These are phyloP conservation scores for Turritopsis rubra DNA, from an alignment of 30 jellyfish, hydroid and myxozoan genomes.

Conservation along the genomic window DNA sequence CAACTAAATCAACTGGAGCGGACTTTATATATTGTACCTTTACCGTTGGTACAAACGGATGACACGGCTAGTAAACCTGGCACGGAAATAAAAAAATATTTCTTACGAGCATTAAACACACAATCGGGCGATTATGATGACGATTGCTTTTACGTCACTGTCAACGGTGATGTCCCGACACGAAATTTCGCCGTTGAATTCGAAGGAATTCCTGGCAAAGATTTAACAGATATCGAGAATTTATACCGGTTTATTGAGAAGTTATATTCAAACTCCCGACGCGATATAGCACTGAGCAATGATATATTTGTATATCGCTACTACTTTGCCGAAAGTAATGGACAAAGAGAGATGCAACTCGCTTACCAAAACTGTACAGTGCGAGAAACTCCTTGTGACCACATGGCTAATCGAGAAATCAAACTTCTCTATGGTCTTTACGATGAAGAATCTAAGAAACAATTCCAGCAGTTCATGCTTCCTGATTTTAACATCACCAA, in stretches of 20 bases:
- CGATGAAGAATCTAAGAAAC: not conserved
- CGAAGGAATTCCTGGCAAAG: not conserved
- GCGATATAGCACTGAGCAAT: not conserved
- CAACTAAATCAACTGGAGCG: slow-evolving; percentile 8
- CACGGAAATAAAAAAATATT: not conserved
- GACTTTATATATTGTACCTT: slow-evolving; percentile 12
- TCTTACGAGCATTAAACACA: slow-evolving; percentile 7
- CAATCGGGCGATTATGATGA: slow-evolving; percentile 13
- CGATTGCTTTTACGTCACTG: slow-evolving; percentile 4
- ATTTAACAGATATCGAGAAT: slow-evolving; percentile 27
- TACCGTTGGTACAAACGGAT: not conserved
- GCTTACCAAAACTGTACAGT: slow-evolving; percentile 8
- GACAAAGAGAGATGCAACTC: slow-evolving; percentile 1
- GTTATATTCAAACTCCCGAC: not conserved
- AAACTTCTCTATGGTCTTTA: not conserved
- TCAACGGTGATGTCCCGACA: slow-evolving; percentile 1
- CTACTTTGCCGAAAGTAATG: not conserved
- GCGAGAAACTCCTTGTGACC: not conserved
- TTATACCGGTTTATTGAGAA: slow-evolving; percentile 1
- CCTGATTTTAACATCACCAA: not conserved
- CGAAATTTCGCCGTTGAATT: not conserved
- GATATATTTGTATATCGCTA: not conserved
- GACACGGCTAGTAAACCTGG: not conserved
- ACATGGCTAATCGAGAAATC: not conserved
- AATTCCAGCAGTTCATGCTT: not conserved